Evolutionary conservation across 2,113 vertebrate genomes (phyloP), one percentile per base, ranked within the genome.

Genomic region (Erythrolamprus reginae): DNA sequence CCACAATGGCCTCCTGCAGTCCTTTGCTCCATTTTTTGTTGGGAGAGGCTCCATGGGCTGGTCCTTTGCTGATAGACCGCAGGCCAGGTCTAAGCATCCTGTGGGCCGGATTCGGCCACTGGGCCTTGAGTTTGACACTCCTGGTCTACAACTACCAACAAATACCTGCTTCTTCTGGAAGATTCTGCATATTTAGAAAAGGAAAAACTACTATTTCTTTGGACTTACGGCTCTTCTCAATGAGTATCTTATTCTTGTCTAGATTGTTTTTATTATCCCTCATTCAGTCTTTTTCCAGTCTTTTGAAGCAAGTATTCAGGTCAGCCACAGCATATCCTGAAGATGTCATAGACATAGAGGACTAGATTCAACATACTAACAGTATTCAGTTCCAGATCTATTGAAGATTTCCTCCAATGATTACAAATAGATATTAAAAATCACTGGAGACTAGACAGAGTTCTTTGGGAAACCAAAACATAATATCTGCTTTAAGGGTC

Each of bases 21-120:
- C 10, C 50, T 50, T 8, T 50, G 50, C 50, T 50, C 50, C 50
- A 50, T 50, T 50, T 50, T 50, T 50, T 8, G 9, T 50, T 13
- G 50, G 50, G 10, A 50, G 50, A 50, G 50, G 1, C 50, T 12
- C 10, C 50, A 12, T 10, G 10, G 50, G 50, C 50, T 3, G 50
- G 50, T 50, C 50, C 50, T 50, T 50, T 1, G 2, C 50, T 50
- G 2, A 12, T 2, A 8, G 50, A 10, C 50, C 9, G 10, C 10
- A 10, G 50, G 50, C 50, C 50, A 12, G 10, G 12, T 50, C 50
- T 50, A 50, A 50, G 50, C 2, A 50, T 10, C 50, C 50, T 13
- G 10, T 1, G 9, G 50, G 50, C 10, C 1, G 1, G 2, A 50
- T 50, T 1, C 2, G 1, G 10, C 10, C 50, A 10, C 50, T 3